phyloP scores from a whole-genome alignment of 2,113 vertebrate species.

The Centropus unirufus region DNA sequence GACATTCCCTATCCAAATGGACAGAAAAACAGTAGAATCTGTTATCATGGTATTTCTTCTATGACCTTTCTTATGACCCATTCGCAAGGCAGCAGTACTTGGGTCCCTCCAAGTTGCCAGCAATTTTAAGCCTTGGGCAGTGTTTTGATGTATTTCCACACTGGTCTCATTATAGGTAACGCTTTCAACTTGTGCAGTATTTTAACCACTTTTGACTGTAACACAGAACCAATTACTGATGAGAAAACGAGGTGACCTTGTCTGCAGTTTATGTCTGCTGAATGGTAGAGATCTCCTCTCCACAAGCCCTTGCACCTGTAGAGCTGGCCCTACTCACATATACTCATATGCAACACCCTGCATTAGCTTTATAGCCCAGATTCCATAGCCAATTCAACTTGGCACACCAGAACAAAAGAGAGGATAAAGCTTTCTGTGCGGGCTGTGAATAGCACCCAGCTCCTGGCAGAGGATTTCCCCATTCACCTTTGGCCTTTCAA shows the following conservation, averaged over 20 bases:
- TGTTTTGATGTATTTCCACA: neutral
- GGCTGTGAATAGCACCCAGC: neutral
- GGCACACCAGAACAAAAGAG: neutral
- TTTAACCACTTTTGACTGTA: neutral
- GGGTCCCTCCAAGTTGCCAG: neutral
- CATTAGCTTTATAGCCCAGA: neutral
- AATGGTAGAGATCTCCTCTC: neutral
- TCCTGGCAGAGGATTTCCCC: neutral
- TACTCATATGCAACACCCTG: no score
- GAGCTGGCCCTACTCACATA: neutral
- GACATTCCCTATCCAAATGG: neutral
- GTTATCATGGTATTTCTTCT: neutral
- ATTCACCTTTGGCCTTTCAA: neutral
- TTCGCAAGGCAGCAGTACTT: no score
- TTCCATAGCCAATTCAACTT: neutral
- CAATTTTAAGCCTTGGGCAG: neutral
- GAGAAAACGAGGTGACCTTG: neutral
- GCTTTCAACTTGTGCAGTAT: neutral
- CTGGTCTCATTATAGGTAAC: neutral
- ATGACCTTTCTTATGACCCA: neutral
- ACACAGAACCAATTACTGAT: neutral
- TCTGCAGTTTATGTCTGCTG: neutral
- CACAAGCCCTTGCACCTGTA: no score
- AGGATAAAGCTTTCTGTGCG: neutral
- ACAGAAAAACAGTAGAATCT: neutral